Evolutionary conservation across 2,797 vertebrate genomes (phyloP), one percentile per base, ranked within the genome.

Genomic region (Sebastes jordani): DNA sequence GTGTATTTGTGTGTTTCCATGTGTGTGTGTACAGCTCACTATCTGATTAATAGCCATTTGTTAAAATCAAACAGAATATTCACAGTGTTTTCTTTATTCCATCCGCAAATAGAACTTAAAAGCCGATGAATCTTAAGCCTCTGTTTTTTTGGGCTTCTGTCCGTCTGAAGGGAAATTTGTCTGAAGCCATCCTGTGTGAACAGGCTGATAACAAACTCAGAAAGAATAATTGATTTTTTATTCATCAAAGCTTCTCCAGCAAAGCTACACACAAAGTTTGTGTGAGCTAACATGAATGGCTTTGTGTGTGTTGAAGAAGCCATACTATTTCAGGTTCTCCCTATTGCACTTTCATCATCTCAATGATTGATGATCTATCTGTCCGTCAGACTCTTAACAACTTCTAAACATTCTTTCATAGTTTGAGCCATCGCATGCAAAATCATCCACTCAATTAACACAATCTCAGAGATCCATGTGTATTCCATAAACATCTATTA

Each of bases 211-310:
- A 65, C 54, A 72, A 76, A 78, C 68, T 74, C 67, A 29, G 11
- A 73, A 54, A 32, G 74, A 86, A 71, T 56, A 54, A 84, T 80
- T 74, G 70, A 78, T 83, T 83, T 83, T 71, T 80, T 76, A 75
- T 74, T 80, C 67, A 76, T 83, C 80, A 89, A 86, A 90, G 68
- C 42, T 7, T 59, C 27, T 67, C 27, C 22, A 30, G 22, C 25
- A 71, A 65, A 11, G 60, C 42, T 46, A 38, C 29, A 49, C 36
- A 49, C 73, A 49, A 20, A 42, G 59, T 42, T 55, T 69, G 5
- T 64, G 80, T 63, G 32, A 25, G n/a, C 11, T 46, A n/a, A 36
- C 60, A 70, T 38, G 29, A 23, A 23, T 52, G 4, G 29, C 16
- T 76, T 70, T 71, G 16, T 64, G 7, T 32, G 20, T 67, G 10